Percentiles rank a stretch among this genome's conserved stretches.
phyloP scores from a whole-genome alignment of 2,888 invertebrate genomes.

The Drosophila picticornis region DNA sequence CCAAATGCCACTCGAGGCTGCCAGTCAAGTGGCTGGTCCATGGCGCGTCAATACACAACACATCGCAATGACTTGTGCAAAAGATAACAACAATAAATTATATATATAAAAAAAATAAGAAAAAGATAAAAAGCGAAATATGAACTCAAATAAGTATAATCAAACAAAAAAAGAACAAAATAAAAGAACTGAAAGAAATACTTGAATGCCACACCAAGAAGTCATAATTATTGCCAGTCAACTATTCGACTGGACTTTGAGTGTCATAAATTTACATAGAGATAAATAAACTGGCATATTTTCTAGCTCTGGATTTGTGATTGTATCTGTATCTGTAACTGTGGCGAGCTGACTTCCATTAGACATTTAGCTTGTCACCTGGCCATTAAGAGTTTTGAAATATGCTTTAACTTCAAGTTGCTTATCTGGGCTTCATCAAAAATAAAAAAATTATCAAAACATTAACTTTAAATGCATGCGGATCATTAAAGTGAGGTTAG shows the following conservation, averaged over 20 bases:
- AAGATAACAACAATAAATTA: constrained; percentile 38
- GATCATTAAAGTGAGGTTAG: constrained; percentile 32
- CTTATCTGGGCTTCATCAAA: constrained; percentile 39
- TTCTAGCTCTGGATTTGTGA: constrained; percentile 1
- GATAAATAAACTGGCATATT: constrained; percentile 48
- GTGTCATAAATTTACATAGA: constrained; percentile 72
- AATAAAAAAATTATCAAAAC: not conserved
- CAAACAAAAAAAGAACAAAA: constrained; percentile 2
- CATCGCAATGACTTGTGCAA: constrained; percentile 72
- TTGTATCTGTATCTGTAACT: constrained; percentile 11
- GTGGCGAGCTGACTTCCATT: constrained; percentile 11
- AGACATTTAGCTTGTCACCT: constrained; percentile 44
- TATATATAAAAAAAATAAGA: constrained; percentile 1
- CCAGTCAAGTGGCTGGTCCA: constrained; percentile 72
- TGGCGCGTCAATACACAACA: constrained; percentile 68
- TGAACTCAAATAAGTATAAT: constrained; percentile 28
- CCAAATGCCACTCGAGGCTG: constrained; percentile 76
- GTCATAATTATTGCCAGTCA: constrained; percentile 80
- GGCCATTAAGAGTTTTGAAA: constrained; percentile 40
- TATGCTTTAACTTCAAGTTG: constrained; percentile 15
- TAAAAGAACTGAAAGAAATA: constrained; percentile 45
- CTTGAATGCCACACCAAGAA: constrained; percentile 63
- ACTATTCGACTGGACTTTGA: constrained; percentile 55
- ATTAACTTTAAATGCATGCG: not conserved
- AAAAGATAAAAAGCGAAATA: constrained; percentile 1